Conservation (phyloP, 2,888 invertebrate genomes). For the Lottia gigantea region DNA sequence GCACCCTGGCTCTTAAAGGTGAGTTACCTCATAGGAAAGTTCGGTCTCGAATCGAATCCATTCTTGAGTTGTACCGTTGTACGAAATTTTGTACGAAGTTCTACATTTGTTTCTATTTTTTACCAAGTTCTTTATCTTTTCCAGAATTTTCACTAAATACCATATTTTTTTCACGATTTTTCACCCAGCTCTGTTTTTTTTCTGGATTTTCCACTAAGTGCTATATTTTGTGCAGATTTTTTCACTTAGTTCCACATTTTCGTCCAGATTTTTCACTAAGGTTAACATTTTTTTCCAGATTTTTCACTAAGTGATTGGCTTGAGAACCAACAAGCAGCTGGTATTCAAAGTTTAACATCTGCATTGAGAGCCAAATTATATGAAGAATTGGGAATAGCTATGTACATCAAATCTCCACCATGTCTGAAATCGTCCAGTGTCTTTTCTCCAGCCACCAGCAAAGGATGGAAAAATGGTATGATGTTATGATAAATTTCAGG, state of each 20-base stretch:
- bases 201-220: too few relatives aligned
- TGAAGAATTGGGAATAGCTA: slow-evolving; percentile 31
- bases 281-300: slow-evolving; percentile 32
- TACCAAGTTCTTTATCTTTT: too few relatives aligned
- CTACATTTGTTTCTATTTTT: too few relatives aligned
- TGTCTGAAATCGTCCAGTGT: slow-evolving; percentile 33
- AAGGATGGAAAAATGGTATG: slow-evolving; percentile 44
- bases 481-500: background rate
- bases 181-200: too few relatives aligned
- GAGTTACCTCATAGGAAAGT: background rate
- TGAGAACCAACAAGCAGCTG: slow-evolving; percentile 27
- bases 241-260: too few relatives aligned
- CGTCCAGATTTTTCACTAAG: slow-evolving; percentile 37
- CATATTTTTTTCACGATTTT: too few relatives aligned
- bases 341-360: slow-evolving; percentile 24
- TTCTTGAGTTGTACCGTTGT: too few relatives aligned
- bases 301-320: slow-evolving; percentile 38
- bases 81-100: too few relatives aligned
- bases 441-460: slow-evolving; percentile 30
- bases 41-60: too few relatives aligned
- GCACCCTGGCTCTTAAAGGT: slow-evolving; percentile 24
- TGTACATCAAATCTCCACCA: slow-evolving; percentile 24
- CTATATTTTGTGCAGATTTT: too few relatives aligned
- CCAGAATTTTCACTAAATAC: too few relatives aligned
- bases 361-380: slow-evolving; percentile 33